Evolutionary conservation across 2,113 vertebrate species (phyloP).

Genomic region (Antechinus stuartii): DNA sequence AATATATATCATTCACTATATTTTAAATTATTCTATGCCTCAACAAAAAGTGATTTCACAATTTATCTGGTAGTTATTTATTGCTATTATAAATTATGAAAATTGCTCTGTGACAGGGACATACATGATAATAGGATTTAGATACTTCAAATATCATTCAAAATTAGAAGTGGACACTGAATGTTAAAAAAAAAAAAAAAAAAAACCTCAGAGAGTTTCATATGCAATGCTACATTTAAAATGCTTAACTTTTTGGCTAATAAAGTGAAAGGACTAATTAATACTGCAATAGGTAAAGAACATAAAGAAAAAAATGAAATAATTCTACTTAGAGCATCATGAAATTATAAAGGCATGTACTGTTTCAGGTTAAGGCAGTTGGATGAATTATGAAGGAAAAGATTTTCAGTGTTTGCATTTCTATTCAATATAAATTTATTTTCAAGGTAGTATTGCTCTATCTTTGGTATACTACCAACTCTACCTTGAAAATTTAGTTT

Average conservation of each 20-base stretch:
- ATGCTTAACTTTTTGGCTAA: not conserved
- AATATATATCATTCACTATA: not conserved
- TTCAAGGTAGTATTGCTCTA: not conserved
- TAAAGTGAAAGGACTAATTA: not conserved
- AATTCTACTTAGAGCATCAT: not conserved
- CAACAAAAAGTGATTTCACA: not conserved
- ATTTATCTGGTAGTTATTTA: not conserved
- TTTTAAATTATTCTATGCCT: not conserved
- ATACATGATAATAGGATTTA: not conserved
- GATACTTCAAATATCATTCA: not conserved
- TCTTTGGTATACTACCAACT: not conserved
- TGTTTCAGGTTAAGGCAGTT: not conserved
- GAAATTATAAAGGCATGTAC: not conserved
- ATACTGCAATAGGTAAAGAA: not conserved
- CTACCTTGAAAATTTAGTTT: not conserved
- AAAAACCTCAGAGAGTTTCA: not conserved
- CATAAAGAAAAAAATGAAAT: not conserved
- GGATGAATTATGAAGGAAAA: not conserved
- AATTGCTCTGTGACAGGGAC: not conserved
- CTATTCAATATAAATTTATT: not conserved
- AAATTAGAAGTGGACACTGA: not conserved
- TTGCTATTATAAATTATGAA: not conserved
- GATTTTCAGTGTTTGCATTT: not conserved
- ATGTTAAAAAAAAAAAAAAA: not conserved
- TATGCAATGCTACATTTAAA: not conserved